Base-by-base conservation (phyloP, 2,113 vertebrate species). In the Periophthalmodon schlosseri region DNA sequence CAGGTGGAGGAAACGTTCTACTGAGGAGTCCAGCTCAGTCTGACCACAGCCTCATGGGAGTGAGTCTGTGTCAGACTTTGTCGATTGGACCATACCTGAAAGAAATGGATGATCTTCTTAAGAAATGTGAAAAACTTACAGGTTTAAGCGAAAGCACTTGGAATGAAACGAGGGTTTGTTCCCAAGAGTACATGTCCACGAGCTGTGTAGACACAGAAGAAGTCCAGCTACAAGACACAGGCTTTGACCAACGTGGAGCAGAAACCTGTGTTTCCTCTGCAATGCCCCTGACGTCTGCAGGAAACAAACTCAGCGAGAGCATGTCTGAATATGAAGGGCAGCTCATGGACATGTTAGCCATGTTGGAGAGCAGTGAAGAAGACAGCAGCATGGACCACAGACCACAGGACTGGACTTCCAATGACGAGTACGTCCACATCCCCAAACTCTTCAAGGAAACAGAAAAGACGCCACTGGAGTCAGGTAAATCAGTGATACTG, bases 71-170 rank as follows among this genome's bases (percentile, higher is more conserved):
- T 46, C 73, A 72, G 16, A 65, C 84, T 0, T 2, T 68, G 49
- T 69, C 77, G 4, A 82, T 88, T 0, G 72, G 76, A 57, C 86
- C 88, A 1, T 89, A 89, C 78, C 68, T 93, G 4, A 78, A 76
- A 33, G 87, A 92, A 77, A 93, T 93, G 90, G 89, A 92, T 46
- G 88, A 86, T 0, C 54, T 92, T 4, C 79, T 93, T 60, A 89
- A 78, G 60, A 85, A 84, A 65, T 92, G 89, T 0, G 86, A 88
- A 64, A 78, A 86, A 10, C 76, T 89, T 2, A 78, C 83, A 0
- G 84, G 78, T 39, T 56, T 74, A 75, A 14, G 52, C 1, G 80
- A 88, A 71, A 74, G 71, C 12, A 73, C n/a, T n/a, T 54, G 54
- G 47, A 68, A 70, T 36, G 89, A 84, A 75, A 72, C 50, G 18